Conservation (phyloP, 2,888 invertebrate species). For the Balanococcus diminutus region DNA sequence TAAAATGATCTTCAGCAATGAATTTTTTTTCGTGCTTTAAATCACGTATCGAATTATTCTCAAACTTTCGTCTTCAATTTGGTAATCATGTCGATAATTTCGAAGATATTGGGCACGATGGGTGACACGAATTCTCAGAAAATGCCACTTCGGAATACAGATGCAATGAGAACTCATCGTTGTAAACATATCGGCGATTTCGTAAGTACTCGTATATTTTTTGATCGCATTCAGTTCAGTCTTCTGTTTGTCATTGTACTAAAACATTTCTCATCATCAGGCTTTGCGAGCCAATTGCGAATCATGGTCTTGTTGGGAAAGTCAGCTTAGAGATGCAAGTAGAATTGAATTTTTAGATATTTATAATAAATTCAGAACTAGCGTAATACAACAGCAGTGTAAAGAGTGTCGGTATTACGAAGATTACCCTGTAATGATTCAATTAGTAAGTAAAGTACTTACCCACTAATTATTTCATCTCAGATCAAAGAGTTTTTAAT, state of each 20-base stretch:
- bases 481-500: too few species aligned
- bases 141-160: not conserved
- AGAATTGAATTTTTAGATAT: not conserved
- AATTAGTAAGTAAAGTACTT: not conserved
- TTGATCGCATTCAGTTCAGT: not conserved
- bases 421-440: not conserved
- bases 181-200: not conserved
- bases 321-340: not conserved
- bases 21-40: not conserved
- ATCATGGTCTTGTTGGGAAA: conserved; percentile 44
- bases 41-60: not conserved
- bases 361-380: not conserved
- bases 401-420: not conserved
- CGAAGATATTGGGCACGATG: not conserved
- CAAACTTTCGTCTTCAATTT: not conserved
- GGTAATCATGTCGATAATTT: not conserved
- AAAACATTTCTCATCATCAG: not conserved
- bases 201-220: not conserved
- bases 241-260: not conserved
- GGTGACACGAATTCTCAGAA: not conserved
- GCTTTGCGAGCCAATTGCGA: not conserved
- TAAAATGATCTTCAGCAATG: not conserved
- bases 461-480: too few species aligned
- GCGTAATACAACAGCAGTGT: not conserved
- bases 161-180: not conserved